Evolutionary conservation across 1,140 invertebrate genomes (phyloP).

Genomic region (Batillaria attramentaria): DNA sequence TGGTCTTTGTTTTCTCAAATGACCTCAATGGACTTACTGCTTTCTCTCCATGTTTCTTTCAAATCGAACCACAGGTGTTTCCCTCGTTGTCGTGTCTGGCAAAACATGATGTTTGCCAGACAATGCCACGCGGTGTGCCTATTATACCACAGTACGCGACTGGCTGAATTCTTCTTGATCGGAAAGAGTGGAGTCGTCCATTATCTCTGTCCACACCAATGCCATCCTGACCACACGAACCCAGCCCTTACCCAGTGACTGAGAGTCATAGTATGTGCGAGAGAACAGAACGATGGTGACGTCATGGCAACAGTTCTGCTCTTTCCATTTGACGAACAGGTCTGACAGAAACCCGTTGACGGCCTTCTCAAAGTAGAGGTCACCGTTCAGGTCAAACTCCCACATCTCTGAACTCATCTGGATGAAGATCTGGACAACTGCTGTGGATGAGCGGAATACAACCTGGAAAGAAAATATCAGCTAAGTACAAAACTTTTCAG

Average conservation of each 20-base stretch:
- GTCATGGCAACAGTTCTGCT: slow-evolving; percentile 95
- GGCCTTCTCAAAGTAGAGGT: slow-evolving; percentile 93
- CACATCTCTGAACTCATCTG: slow-evolving; percentile 99
- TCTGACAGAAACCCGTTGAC: slow-evolving; percentile 97
- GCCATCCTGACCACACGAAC: slow-evolving; percentile 4
- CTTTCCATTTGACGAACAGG: slow-evolving; percentile 98
- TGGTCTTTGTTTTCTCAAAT: no score
- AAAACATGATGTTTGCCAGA: no score
- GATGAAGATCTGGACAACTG: slow-evolving; percentile 95
- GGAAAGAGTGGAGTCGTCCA: neutral
- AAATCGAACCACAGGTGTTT: no score
- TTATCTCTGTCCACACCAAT: neutral
- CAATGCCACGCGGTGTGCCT: no score
- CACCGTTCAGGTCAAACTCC: slow-evolving; percentile 99
- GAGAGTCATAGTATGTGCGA: slow-evolving; percentile 94
- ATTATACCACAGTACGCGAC: no score
- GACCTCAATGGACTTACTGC: no score
- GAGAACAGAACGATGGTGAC: slow-evolving; percentile 98
- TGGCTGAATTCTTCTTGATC: neutral
- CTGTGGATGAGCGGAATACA: slow-evolving; percentile 96
- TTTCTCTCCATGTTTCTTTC: no score
- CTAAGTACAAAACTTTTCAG: no score
- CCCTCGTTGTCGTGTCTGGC: no score
- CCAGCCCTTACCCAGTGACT: slow-evolving; percentile 74
- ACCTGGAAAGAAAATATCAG: no score